Conservation (phyloP, 2,888 invertebrate genomes). For the Thecocarcelia acutangulata region DNA sequence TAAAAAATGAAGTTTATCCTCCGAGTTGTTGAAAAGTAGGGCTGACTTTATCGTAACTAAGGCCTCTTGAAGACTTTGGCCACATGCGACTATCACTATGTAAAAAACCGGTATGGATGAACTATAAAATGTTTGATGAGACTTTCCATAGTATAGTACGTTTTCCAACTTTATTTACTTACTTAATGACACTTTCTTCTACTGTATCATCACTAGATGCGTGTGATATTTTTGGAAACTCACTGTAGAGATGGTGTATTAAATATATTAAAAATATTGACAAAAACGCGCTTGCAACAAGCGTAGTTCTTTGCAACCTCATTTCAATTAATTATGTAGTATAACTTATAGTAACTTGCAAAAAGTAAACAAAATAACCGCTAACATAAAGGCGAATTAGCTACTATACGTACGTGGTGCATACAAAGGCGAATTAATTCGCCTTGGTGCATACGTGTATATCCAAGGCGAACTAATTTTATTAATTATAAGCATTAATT, state of each 20-base stretch:
- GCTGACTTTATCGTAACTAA: constrained; percentile 94
- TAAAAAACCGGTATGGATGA: constrained; percentile 65
- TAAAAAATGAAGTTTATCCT: constrained; percentile 86
- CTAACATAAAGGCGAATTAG: too few species aligned
- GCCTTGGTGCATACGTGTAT: too few species aligned
- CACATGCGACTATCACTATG: constrained; percentile 93
- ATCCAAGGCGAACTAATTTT: too few species aligned
- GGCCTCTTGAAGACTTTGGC: constrained; percentile 91
- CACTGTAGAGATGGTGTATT: constrained; percentile 28
- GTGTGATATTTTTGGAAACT: neutral
- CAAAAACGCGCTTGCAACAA: constrained; percentile 47
- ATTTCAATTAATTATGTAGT: constrained; percentile 52
- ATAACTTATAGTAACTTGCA: too few species aligned
- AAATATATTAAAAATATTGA: constrained; percentile 49
- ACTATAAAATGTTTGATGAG: constrained; percentile 4
- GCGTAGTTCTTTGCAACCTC: constrained; percentile 44
- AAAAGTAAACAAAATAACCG: too few species aligned
- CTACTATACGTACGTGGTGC: too few species aligned
- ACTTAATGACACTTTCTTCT: neutral
- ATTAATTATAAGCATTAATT: too few species aligned
- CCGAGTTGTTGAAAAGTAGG: constrained; percentile 86
- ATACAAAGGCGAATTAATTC: too few species aligned
- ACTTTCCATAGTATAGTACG: neutral
- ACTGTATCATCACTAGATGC: neutral
- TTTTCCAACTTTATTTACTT: neutral